Evolutionary conservation across 1,140 invertebrate species (phyloP).

Genomic region (Bombus picipes): DNA sequence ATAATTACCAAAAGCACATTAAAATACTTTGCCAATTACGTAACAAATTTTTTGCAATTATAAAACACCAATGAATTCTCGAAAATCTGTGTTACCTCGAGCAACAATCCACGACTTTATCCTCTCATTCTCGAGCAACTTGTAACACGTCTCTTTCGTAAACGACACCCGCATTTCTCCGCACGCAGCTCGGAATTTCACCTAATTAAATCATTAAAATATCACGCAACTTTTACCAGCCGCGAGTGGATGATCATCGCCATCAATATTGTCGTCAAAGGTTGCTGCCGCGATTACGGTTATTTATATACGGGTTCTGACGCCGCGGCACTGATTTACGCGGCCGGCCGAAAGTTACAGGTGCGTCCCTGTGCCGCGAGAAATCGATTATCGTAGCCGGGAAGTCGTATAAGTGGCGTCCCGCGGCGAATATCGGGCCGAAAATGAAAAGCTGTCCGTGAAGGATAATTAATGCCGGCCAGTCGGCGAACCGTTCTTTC

Average conservation of each 20-base stretch:
- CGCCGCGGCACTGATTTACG: constrained; percentile 48
- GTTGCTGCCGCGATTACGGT: constrained; percentile 7
- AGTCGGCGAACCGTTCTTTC: constrained; percentile 54
- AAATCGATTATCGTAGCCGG: constrained; percentile 62
- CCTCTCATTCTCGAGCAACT: background rate
- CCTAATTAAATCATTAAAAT: constrained; percentile 14
- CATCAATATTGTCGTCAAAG: constrained; percentile 16
- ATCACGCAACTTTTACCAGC: background rate
- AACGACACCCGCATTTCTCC: background rate
- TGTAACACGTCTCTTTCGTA: background rate
- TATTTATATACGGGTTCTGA: constrained; percentile 44
- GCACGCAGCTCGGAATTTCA: background rate
- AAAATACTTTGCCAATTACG: background rate
- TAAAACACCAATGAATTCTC: background rate
- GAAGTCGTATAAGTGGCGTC: constrained; percentile 59
- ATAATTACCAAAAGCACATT: too few relatives aligned
- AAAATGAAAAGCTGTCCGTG: constrained; percentile 70
- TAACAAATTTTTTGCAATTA: background rate
- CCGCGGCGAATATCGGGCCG: constrained; percentile 62
- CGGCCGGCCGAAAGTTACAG: constrained; percentile 27
- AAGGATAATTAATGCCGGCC: constrained; percentile 64
- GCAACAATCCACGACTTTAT: background rate
- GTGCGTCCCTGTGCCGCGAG: constrained; percentile 47
- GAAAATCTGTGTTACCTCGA: background rate
- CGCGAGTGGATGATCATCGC: background rate